These are phyloP conservation scores for Pseudocheirus occidentalis DNA, from an alignment of 2,797 vertebrate species.

Conservation along the genomic window DNA sequence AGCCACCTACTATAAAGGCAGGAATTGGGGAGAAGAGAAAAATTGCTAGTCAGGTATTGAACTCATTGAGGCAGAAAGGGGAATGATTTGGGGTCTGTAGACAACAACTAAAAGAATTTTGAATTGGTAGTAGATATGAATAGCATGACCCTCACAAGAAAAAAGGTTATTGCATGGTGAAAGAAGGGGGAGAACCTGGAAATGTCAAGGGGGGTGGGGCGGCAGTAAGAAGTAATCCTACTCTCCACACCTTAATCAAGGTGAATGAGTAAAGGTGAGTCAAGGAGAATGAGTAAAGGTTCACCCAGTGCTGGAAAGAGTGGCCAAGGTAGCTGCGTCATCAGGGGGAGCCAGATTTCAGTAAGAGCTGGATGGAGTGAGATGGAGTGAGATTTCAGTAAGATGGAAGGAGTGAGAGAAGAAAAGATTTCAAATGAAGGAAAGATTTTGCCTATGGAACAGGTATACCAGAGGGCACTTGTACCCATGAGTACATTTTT, in stretches of 20 bases:
- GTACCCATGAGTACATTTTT: neutral
- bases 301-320: neutral
- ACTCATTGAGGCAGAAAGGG: too few species aligned
- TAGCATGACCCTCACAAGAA: too few species aligned
- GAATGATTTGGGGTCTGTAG: too few species aligned
- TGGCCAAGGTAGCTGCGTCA: neutral
- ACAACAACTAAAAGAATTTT: too few species aligned
- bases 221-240: too few species aligned
- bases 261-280: neutral
- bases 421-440: neutral
- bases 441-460: neutral
- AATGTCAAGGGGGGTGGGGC: too few species aligned
- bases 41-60: too few species aligned
- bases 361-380: neutral
- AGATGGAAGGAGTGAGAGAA: neutral
- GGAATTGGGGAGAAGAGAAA: too few species aligned
- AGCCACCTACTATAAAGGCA: too few species aligned
- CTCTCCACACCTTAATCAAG: neutral
- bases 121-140: too few species aligned
- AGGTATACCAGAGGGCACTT: neutral
- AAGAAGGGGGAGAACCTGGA: too few species aligned
- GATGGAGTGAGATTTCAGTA: neutral
- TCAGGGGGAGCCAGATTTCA: neutral
- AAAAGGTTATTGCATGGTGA: too few species aligned
- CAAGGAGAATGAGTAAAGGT: neutral